Conservation (phyloP, 2,113 vertebrate genomes). For the Pardalotus punctatus region DNA sequence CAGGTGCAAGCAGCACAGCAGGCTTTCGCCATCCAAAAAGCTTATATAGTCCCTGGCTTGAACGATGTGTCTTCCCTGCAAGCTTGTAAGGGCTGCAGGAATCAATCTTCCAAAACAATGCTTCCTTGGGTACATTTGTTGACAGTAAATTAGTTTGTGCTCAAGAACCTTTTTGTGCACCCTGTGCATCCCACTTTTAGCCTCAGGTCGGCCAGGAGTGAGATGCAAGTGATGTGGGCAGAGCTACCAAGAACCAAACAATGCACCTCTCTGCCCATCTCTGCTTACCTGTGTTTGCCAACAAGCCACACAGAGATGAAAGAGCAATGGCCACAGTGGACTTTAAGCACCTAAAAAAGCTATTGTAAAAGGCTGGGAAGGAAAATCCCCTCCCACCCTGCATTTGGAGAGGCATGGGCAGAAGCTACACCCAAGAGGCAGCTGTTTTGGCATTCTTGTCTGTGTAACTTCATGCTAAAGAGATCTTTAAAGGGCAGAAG, state of each 20-base stretch:
- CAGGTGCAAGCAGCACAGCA: neutral
- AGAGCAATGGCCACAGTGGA: neutral
- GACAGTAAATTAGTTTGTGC: neutral
- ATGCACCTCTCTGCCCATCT: neutral
- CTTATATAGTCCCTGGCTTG: neutral
- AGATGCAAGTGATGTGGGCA: neutral
- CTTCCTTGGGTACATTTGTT: neutral
- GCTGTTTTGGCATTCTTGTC: fast-evolving
- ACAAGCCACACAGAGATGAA: neutral
- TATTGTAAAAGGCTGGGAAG: neutral
- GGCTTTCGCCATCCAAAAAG: neutral
- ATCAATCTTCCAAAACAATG: neutral
- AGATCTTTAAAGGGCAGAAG: neutral
- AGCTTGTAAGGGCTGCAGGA: neutral
- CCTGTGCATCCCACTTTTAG: neutral
- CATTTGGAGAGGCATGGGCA: neutral
- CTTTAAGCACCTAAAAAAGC: neutral
- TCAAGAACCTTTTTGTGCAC: neutral
- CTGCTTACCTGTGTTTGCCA: neutral
- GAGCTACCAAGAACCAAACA: neutral
- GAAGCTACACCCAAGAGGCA: neutral
- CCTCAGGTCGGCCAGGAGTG: neutral
- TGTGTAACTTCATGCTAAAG: neutral
- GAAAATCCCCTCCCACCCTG: neutral
- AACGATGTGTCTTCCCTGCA: neutral